Base-by-base conservation (phyloP, 2,888 invertebrate genomes). In the Agrotis segetum region DNA sequence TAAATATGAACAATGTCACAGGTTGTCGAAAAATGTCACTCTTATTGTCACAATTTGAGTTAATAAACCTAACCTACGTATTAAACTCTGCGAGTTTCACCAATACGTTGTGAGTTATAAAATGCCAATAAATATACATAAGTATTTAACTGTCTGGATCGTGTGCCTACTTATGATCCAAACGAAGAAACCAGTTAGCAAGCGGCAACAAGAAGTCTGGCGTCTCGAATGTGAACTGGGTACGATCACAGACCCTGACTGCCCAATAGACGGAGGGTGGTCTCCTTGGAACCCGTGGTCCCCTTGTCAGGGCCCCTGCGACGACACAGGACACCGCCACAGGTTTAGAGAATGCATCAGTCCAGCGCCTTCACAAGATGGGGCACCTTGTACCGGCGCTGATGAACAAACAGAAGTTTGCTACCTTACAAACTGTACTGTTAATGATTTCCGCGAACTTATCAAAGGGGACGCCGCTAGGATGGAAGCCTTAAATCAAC, bases 221-320 rank as follows among this genome's bases (percentile, higher is more conserved):
- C 91, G 92, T 17, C 81, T 95, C 6, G 95, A 96, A 88, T 96
- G 96, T 83, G 93, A 94, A 56, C 79, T 96, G 52, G 95, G 95
- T 2, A 86, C 95, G 3, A 90, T 93, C 52, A 72, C 87, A 5
- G 95, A 95, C 72, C 69, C 88, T 1, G 93, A 94, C 1, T 96
- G 95, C 70, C 96, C 96, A 0, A 87, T 95, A 6, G 96, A 96
- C 66, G 96, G 96, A 17, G 94, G 94, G 17, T 96, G 96, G 96
- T 90, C 94, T 0, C 77, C 93, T 1, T 96, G 96, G 96, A 88
- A 90, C 11, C 70, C 92, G 0, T 96, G 96, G 96, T 92, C 93
- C 0, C 62, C 84, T 0, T 96, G 96, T 75, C 89, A 85, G 16
- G 96, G 96, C 11, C 81, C 89, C n/a, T 96, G 96, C 79, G 96